phyloP scores from a whole-genome alignment of 1,140 invertebrate species.

The Hyles euphorbiae region DNA sequence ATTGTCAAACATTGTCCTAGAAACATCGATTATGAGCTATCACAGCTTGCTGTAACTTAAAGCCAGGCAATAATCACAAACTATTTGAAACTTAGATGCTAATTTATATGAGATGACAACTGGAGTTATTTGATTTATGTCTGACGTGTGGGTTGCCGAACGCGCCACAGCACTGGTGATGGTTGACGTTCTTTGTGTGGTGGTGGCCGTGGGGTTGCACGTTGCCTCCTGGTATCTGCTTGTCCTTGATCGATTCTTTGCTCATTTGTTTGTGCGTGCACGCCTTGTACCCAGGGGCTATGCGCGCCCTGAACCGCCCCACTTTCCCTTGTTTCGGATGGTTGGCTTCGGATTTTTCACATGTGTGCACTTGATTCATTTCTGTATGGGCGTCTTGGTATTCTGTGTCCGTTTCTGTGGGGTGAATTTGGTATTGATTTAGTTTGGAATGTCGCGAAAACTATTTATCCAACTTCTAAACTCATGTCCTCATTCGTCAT shows the following conservation, averaged over 20 bases:
- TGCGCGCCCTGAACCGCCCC: conserved; percentile 49
- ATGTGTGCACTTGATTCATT: conserved; percentile 29
- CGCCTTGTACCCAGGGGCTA: conserved; percentile 52
- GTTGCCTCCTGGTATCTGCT: conserved; percentile 30
- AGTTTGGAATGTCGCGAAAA: too few species aligned
- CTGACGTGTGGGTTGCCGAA: conserved; percentile 65
- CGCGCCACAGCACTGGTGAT: conserved; percentile 65
- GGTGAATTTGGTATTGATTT: neutral
- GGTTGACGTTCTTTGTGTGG: conserved; percentile 63
- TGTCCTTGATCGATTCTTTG: conserved; percentile 55
- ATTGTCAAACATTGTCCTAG: too few species aligned
- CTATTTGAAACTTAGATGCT: neutral
- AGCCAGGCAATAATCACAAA: too few species aligned
- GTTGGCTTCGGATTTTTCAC: conserved; percentile 35
- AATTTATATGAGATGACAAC: conserved; percentile 56
- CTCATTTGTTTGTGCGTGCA: conserved; percentile 36
- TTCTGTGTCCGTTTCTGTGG: conserved; percentile 63
- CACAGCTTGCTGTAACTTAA: too few species aligned
- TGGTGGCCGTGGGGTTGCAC: conserved; percentile 60
- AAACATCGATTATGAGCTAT: too few species aligned
- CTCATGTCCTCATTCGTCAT: too few species aligned
- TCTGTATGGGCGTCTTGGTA: conserved; percentile 54
- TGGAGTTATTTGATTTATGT: conserved; percentile 57
- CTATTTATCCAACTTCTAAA: too few species aligned
- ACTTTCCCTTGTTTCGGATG: conserved; percentile 56